Base-by-base conservation (phyloP, 2,888 invertebrate genomes). In the Polyploca ridens region DNA sequence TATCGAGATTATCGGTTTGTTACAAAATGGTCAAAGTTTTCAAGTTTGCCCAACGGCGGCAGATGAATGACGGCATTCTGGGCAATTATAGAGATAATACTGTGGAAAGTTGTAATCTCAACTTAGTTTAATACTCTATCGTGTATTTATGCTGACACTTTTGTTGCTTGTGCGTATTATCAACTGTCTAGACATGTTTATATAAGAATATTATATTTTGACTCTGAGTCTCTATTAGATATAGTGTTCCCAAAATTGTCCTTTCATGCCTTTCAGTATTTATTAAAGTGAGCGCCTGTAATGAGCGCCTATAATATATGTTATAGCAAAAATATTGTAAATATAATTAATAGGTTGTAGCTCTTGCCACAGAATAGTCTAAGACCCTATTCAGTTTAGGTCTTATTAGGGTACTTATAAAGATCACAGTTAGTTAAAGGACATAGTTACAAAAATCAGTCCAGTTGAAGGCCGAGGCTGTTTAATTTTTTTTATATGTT, bases 31-130 rank as follows among this genome's bases (percentile, higher is more conserved):
- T 70, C 71, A 66, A 79, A 81, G 78, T 81, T 82, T 63, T 63
- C 38, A 77, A 83, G 75, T 77, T 76, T 70, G 70, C 65, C 70
- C 77, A 70, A 76, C 72, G 70, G 66, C 64, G 72, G 69, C 61
- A 67, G 72, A 77, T 77, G 74, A 78, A 81, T 74, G 79, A 78
- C 74, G 79, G 71, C 68, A 65, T 70, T 74, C 68, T 35, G 67
- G 66, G 77, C 82, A 76, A 82, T 82, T 81, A 79, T 75, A 76
- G 73, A 79, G 81, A 80, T 82, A 82, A 77, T 75, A 73, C 73
- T 66, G 63, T 67, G 65, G 68, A 73, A 77, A 81, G 73, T 77
- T 76, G 66, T 75, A 71, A 78, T 79, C 77, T 77, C 63, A 71
- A 68, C 70, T 69, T 69, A 71, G 71, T 70, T 75, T 71, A 71